Percentiles rank a stretch among this genome's conserved stretches.
Evolutionary conservation across 2,797 vertebrate species (phyloP).

Genomic region (Poecilia gillii): DNA sequence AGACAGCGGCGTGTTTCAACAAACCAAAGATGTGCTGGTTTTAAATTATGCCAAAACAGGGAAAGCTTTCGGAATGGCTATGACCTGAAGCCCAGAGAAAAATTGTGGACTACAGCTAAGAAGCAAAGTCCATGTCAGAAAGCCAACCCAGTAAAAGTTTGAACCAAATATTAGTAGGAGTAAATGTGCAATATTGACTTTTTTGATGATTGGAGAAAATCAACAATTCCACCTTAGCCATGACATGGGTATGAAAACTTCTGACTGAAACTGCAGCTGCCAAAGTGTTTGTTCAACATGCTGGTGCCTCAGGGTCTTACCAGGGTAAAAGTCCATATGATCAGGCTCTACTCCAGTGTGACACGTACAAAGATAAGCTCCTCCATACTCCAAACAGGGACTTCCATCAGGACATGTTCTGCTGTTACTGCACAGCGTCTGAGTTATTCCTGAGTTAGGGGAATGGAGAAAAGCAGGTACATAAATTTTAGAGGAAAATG

Average conservation of each 20-base stretch:
- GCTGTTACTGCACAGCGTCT: constrained; percentile 92
- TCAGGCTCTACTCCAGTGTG: constrained; percentile 83
- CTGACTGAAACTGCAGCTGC: constrained; percentile 24
- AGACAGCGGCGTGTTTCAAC: neutral
- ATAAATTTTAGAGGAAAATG: constrained; percentile 12
- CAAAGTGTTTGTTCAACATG: constrained; percentile 30
- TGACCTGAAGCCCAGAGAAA: neutral
- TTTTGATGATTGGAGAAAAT: neutral
- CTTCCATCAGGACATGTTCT: constrained; percentile 91
- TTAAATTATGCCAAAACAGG: neutral
- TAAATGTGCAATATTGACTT: neutral
- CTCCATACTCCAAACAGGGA: constrained; percentile 93
- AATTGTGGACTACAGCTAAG: neutral
- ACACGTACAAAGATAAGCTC: constrained; percentile 94
- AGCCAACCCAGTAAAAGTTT: neutral
- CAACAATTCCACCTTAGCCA: neutral
- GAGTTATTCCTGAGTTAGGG: constrained; percentile 87
- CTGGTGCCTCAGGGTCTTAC: constrained; percentile 78
- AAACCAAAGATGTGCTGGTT: neutral
- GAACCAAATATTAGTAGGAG: neutral
- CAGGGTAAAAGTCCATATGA: constrained; percentile 81
- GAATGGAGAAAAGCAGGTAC: constrained; percentile 15
- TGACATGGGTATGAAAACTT: neutral
- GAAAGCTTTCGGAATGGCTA: neutral
- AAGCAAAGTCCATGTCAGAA: neutral